Conservation (phyloP, 2,113 vertebrate species). For the Lophura nycthemera region DNA sequence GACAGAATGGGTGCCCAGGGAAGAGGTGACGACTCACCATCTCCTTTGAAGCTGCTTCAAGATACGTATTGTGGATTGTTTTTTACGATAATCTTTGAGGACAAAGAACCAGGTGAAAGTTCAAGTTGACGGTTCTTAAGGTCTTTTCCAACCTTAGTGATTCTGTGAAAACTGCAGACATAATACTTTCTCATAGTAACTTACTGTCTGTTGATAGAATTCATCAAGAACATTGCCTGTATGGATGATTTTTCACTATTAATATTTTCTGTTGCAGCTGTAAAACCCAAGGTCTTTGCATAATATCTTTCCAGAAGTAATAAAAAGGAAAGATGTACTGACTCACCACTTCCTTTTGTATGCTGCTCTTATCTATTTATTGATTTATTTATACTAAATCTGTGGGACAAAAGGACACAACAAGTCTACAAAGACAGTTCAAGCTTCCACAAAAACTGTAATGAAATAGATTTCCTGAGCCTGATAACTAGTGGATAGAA, state of each 20-base stretch:
- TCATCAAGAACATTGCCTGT: neutral
- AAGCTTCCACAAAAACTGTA: neutral
- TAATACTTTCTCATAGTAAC: neutral
- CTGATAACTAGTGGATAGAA: neutral
- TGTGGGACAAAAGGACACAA: neutral
- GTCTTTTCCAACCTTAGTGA: no score
- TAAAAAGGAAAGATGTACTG: neutral
- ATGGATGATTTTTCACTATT: neutral
- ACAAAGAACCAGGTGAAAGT: no score
- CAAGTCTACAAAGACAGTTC: neutral
- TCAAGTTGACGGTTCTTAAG: no score
- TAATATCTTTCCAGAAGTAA: neutral
- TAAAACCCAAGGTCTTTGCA: neutral
- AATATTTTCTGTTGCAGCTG: neutral
- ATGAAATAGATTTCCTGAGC: neutral
- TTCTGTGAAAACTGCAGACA: no score
- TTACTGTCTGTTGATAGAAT: neutral
- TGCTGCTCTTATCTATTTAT: neutral
- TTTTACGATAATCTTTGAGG: no score
- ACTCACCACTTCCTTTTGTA: neutral
- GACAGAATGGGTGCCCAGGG: no score
- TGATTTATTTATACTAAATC: neutral
- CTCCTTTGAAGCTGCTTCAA: no score
- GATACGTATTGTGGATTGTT: no score
- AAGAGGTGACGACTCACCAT: no score